A percentile compares a stretch with the other conserved stretches of the same genome.
These are phyloP conservation scores for Tauraco hartlaubi DNA, from an alignment of 2,797 vertebrate species.

Conservation along the genomic window DNA sequence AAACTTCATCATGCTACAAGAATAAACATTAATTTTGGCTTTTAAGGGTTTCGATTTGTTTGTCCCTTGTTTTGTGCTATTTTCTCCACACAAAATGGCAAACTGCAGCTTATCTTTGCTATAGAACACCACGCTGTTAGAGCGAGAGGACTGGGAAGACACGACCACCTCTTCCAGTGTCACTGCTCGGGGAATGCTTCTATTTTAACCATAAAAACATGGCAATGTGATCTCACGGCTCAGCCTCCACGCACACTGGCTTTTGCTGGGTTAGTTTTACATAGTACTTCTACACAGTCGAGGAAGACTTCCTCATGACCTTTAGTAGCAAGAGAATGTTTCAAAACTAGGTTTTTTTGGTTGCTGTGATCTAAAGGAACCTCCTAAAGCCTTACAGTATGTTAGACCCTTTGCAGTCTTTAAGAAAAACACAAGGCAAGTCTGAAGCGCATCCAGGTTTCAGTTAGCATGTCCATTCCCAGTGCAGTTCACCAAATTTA, in stretches of 20 bases:
- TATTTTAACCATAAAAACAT: background rate
- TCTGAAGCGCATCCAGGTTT: accelerated
- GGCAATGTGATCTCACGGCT: background rate
- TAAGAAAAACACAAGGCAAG: background rate
- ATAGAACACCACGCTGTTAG: background rate
- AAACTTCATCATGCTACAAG: background rate
- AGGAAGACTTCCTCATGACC: background rate
- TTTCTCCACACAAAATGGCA: background rate
- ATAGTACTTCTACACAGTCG: too few relatives aligned
- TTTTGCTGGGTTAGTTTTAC: background rate
- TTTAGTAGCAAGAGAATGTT: background rate
- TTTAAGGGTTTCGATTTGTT: background rate
- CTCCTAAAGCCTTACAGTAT: background rate
- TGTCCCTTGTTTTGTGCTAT: background rate
- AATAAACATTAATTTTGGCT: background rate
- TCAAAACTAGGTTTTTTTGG: background rate
- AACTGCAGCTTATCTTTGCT: background rate
- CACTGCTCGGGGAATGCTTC: background rate
- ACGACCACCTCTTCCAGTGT: background rate
- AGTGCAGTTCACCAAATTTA: background rate
- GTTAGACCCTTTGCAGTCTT: background rate
- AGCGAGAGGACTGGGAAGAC: background rate
- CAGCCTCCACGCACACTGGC: background rate
- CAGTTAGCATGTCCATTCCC: background rate
- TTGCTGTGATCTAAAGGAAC: background rate